Percentiles rank a stretch among this genome's conserved stretches.
These are phyloP conservation scores for Apodemus agrarius DNA, from an alignment of 2,797 vertebrate species.

Conservation along the genomic window DNA sequence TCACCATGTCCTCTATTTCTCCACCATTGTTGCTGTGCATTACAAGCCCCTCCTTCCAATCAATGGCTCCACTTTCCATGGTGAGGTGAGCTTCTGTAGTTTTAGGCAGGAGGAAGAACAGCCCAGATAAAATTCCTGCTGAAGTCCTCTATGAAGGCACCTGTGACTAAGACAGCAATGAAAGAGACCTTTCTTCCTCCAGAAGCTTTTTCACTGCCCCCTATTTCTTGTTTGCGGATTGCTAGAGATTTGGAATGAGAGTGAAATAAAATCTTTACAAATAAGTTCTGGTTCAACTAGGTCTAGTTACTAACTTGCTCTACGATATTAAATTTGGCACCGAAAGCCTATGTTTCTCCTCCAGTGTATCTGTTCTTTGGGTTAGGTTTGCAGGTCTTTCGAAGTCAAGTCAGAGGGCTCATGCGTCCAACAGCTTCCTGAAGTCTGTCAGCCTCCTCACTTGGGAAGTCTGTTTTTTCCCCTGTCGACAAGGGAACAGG, in stretches of 20 bases:
- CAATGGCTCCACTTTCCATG: background rate
- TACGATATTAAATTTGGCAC: background rate
- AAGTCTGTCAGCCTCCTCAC: background rate
- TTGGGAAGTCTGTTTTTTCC: background rate
- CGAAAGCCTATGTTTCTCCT: background rate
- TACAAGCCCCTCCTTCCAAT: background rate
- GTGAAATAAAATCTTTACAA: slow-evolving; percentile 3
- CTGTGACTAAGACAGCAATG: background rate
- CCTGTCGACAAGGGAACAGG: background rate
- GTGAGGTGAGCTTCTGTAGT: background rate
- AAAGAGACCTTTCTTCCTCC: background rate
- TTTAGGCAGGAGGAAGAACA: slow-evolving; percentile 83
- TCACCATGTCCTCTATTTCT: background rate
- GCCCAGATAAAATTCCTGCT: slow-evolving; percentile 86
- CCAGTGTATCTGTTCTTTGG: background rate
- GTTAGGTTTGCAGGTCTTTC: background rate
- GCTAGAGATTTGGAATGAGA: background rate
- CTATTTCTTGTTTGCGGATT: background rate
- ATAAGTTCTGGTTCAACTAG: background rate
- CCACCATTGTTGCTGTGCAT: too few species aligned
- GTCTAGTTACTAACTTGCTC: background rate
- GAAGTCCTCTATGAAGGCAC: slow-evolving; percentile 89
- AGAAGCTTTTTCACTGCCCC: background rate
- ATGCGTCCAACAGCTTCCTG: background rate
- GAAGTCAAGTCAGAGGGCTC: background rate